Evolutionary conservation across 2,888 invertebrate species (phyloP).

Genomic region (Theretra japonica): DNA sequence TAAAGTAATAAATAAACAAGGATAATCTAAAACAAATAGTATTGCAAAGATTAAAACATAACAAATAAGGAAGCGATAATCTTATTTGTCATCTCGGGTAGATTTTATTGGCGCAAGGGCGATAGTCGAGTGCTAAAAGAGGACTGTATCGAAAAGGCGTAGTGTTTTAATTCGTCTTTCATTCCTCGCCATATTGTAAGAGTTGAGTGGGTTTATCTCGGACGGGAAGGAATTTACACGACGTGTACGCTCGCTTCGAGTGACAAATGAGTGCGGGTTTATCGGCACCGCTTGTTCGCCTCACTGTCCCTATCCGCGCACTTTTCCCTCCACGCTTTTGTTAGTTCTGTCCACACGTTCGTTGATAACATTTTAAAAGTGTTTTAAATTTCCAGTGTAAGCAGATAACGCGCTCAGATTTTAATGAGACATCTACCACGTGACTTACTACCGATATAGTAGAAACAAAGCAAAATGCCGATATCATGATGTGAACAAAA

Average conservation of each 20-base stretch:
- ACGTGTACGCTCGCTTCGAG: constrained; percentile 68
- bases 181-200: constrained; percentile 57
- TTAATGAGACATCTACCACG: constrained; percentile 64
- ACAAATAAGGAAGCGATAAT: constrained; percentile 34
- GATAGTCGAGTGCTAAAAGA: constrained; percentile 36
- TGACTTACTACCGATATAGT: constrained; percentile 52
- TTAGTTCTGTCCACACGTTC: constrained; percentile 44
- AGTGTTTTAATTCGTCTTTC: constrained; percentile 58
- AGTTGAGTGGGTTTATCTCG: constrained; percentile 74
- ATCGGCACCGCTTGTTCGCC: constrained; percentile 59
- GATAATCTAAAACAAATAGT: constrained; percentile 1
- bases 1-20: neutral
- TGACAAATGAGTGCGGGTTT: constrained; percentile 81
- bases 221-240: constrained; percentile 77
- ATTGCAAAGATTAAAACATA: constrained; percentile 30
- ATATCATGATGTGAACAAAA: constrained; percentile 51
- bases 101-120: constrained; percentile 39
- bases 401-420: constrained; percentile 53
- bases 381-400: constrained; percentile 46
- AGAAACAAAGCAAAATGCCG: constrained; percentile 51
- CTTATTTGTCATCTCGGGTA: constrained; percentile 36
- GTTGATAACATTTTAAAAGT: constrained; percentile 49
- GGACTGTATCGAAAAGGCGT: constrained; percentile 46
- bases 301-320: constrained; percentile 58
- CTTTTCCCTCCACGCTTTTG: constrained; percentile 57